A percentile compares a stretch with the other conserved stretches of the same genome.
phyloP scores from a whole-genome alignment of 2,797 vertebrate genomes.

The Sebastes paucispinis region DNA sequence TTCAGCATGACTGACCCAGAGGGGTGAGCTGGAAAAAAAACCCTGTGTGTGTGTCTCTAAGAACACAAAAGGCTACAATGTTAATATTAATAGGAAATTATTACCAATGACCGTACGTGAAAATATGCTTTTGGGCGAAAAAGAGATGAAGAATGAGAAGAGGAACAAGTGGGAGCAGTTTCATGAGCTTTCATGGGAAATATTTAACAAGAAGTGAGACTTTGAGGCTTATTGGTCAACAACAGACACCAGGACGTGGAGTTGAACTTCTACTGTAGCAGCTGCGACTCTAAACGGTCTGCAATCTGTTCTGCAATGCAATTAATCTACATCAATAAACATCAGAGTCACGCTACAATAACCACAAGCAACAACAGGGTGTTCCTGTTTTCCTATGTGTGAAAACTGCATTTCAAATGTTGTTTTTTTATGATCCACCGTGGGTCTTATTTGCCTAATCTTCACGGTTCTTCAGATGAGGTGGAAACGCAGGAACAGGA shows the following conservation, averaged over 20 bases:
- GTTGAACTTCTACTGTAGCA: neutral
- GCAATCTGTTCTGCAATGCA: constrained; percentile 1
- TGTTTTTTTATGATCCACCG: neutral
- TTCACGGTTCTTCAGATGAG: neutral
- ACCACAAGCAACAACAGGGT: neutral
- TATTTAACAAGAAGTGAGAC: constrained; percentile 19
- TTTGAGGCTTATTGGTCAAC: neutral
- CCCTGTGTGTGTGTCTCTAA: constrained; percentile 13
- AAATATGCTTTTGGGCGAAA: constrained; percentile 13
- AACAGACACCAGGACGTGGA: neutral
- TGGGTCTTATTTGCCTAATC: neutral
- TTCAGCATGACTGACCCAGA: constrained; percentile 69
- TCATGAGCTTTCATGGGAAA: neutral
- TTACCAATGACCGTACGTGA: constrained; percentile 6
- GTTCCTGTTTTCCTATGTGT: neutral
- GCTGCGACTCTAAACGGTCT: neutral
- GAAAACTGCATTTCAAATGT: neutral
- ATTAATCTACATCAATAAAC: neutral
- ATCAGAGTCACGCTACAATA: neutral
- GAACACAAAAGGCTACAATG: constrained; percentile 48
- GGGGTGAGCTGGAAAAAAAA: constrained; percentile 61
- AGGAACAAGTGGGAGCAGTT: neutral
- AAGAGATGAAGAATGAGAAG: neutral
- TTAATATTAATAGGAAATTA: constrained; percentile 42
- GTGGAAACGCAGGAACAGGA: neutral